Percentiles rank a stretch among this genome's conserved stretches.
These are phyloP conservation scores for Centropus bengalensis DNA, from an alignment of 2,113 vertebrate genomes.

Conservation along the genomic window DNA sequence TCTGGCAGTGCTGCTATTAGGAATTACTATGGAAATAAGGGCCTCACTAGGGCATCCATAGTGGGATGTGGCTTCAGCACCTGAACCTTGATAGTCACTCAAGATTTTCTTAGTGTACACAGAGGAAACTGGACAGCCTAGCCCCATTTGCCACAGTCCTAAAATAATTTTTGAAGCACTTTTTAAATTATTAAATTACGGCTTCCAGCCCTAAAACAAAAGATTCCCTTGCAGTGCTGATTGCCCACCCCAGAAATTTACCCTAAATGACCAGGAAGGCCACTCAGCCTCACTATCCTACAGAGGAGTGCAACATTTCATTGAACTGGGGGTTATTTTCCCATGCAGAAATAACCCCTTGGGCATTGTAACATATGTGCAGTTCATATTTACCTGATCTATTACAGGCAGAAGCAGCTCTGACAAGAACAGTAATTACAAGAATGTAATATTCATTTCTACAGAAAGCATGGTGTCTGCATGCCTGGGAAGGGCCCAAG, in stretches of 20 bases:
- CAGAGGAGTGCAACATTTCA: not conserved
- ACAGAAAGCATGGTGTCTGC: conserved; percentile 56
- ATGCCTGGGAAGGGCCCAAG: conserved; percentile 69
- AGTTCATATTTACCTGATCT: conserved; percentile 48
- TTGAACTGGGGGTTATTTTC: not conserved
- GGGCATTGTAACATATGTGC: not conserved
- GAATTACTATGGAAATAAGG: not conserved
- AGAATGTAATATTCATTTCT: conserved; percentile 52
- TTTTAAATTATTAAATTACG: not conserved
- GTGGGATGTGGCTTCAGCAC: not conserved
- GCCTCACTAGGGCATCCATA: not conserved
- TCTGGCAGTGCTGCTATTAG: not conserved
- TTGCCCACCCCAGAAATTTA: not conserved
- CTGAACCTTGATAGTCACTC: not conserved
- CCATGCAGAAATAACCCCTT: not conserved
- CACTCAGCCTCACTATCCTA: not conserved
- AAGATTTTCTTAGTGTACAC: not conserved
- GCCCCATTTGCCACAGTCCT: not conserved
- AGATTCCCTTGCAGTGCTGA: not conserved
- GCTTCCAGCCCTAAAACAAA: not conserved
- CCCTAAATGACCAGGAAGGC: not conserved
- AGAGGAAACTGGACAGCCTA: not conserved
- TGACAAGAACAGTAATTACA: conserved; percentile 30
- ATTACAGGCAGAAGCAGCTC: conserved; percentile 25
- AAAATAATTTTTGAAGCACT: not conserved